Percentiles rank a stretch among this genome's conserved stretches.
These are phyloP conservation scores for Colossoma macropomum DNA, from an alignment of 2,113 vertebrate species.

Conservation along the genomic window DNA sequence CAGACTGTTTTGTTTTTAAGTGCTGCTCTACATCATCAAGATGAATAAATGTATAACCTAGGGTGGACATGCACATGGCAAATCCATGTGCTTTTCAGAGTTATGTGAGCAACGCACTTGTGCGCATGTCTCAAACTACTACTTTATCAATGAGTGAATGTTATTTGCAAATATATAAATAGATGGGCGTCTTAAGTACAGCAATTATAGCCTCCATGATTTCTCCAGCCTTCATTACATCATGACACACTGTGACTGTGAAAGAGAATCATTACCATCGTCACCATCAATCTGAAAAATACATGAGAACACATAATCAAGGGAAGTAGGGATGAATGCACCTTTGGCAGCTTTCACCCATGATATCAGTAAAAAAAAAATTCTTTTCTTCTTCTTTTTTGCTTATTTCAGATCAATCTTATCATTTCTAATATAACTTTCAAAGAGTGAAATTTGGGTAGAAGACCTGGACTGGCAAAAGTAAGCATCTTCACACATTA, in stretches of 20 bases:
- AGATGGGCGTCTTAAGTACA: conserved; percentile 6
- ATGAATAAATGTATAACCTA: conserved; percentile 36
- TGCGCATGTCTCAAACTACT: background rate
- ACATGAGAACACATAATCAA: background rate
- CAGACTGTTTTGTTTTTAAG: conserved; percentile 38
- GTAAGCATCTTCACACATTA: background rate
- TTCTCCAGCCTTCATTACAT: conserved; percentile 10
- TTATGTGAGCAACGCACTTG: conserved; percentile 33
- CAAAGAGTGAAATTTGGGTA: background rate
- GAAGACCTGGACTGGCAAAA: background rate
- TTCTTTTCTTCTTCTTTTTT: background rate
- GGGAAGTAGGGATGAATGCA: conserved; percentile 14
- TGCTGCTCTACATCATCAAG: conserved; percentile 19
- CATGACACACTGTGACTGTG: background rate
- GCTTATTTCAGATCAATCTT: background rate
- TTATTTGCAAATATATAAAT: background rate
- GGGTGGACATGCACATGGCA: conserved; percentile 22
- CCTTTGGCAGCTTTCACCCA: background rate
- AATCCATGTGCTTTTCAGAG: conserved; percentile 15
- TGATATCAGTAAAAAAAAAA: background rate
- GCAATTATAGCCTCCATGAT: background rate
- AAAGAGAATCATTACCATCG: background rate
- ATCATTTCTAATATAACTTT: background rate
- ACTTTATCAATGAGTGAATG: background rate
- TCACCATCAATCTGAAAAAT: background rate